Conservation (phyloP, 37 sponge, comb jelly and placozoan genomes). For the Cladorhizidae sp. region DNA sequence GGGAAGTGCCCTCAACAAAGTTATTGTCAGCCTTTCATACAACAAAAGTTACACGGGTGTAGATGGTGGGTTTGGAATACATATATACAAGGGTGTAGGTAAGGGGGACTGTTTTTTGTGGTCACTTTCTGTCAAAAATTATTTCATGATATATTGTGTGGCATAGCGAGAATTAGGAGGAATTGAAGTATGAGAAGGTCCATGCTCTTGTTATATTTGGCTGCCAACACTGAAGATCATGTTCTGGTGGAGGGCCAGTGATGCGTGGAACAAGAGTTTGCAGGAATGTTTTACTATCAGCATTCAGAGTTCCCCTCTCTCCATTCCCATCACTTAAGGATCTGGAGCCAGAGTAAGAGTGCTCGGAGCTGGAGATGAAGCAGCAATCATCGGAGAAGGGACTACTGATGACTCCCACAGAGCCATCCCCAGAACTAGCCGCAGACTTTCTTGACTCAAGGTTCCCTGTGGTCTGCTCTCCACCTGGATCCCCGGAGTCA, state of each 20-base stretch:
- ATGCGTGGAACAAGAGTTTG: slow-evolving; percentile 26
- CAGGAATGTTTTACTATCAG: background rate
- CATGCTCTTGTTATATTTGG: slow-evolving; percentile 66
- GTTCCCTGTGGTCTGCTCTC: background rate
- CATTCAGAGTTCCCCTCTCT: slow-evolving; percentile 9
- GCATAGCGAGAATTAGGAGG: background rate
- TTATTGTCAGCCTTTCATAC: no score
- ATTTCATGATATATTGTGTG: background rate
- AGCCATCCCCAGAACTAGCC: no score
- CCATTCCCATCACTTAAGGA: slow-evolving; percentile 12
- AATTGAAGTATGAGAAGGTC: slow-evolving; percentile 64
- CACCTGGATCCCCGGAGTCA: no score
- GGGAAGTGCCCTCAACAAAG: no score
- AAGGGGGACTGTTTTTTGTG: no score
- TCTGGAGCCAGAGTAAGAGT: slow-evolving; percentile 29
- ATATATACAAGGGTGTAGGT: no score
- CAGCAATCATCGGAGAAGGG: slow-evolving; percentile 50
- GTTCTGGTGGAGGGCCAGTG: background rate
- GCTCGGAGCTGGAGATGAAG: slow-evolving; percentile 52
- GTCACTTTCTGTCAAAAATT: background rate
- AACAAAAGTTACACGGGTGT: no score
- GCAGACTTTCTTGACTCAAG: background rate
- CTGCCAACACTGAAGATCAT: slow-evolving; percentile 22
- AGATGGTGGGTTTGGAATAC: no score
- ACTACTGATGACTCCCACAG: no score